Evolutionary conservation across 2,888 invertebrate species (phyloP).

Genomic region (Synanthedon myopaeformis): DNA sequence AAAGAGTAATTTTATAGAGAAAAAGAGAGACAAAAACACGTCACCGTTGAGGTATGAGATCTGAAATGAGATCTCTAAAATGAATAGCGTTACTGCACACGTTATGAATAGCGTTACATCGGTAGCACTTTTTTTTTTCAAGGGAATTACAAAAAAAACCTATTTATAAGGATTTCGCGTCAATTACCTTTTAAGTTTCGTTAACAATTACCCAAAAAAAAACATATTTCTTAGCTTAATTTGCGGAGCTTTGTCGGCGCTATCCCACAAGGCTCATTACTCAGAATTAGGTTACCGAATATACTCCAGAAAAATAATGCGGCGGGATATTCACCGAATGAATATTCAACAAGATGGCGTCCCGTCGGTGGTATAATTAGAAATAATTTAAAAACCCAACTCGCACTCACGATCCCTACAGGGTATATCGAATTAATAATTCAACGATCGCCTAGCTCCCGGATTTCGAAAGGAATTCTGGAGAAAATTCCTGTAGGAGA

Average conservation of each 20-base stretch:
- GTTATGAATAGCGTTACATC: background rate
- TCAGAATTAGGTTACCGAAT: constrained; percentile 45
- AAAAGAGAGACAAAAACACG: constrained; percentile 51
- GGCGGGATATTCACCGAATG: constrained; percentile 34
- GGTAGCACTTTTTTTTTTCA: background rate
- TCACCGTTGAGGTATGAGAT: constrained; percentile 54
- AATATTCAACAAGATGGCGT: constrained; percentile 46
- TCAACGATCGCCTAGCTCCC: constrained; percentile 10
- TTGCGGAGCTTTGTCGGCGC: constrained; percentile 25
- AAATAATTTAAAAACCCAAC: constrained; percentile 42
- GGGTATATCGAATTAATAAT: constrained; percentile 30
- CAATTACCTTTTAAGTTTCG: background rate
- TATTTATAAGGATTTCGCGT: background rate
- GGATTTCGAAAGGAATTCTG: constrained; percentile 11
- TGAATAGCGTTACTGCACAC: background rate
- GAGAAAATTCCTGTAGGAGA: constrained; percentile 6
- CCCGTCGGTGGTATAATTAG: constrained; percentile 38
- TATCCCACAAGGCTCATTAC: constrained; percentile 44
- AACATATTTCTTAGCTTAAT: constrained; percentile 30
- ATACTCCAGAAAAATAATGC: constrained; percentile 45
- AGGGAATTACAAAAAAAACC: too few species aligned
- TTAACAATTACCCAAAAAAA: background rate
- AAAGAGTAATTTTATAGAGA: constrained; percentile 54
- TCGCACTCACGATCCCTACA: constrained; percentile 10
- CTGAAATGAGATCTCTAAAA: constrained; percentile 35